Base-by-base conservation (phyloP, 2,888 invertebrate species). In the Ryuthela nishihirai region DNA sequence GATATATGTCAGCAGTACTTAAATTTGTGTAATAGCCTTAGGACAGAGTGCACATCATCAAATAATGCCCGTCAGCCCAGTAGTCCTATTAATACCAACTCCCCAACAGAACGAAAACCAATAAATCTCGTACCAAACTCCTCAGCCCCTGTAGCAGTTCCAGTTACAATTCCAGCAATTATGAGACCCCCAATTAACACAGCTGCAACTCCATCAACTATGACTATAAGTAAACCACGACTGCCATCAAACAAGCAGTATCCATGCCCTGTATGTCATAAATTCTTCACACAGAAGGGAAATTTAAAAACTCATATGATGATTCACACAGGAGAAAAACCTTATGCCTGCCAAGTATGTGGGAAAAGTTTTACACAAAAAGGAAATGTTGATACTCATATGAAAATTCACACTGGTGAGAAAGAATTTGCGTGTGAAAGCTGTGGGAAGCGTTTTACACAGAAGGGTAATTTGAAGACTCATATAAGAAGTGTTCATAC, bases 261-360 rank as follows among this genome's bases (percentile, higher is more conserved):
- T 38, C 65, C 65, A 2, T 68, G 68, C 46, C 67, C 66, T 21
- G 64, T 67, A 24, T 68, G 68, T 48, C 61, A 67, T 47, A 65
- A 64, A 50, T 50, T 54, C 34, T 68, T 68, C 24, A 68, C 68
- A 32, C 68, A 68, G 44, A 68, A 68, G 55, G 68, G 68, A 36
- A 68, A 68, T 54, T 58, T 68, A 3, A 68, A 68, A 40, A 68
- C 68, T 20, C 68, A 68, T 48, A 66, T 67, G 66, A 67, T 68
- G 67, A 68, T 67, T 18, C 68, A 68, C 41, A 66, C 67, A 12
- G 68, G 68, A 4, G 67, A 68, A 41, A 67, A 67, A 41, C 68
- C 68, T 26, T 68, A 65, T 46, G 60, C 62, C 12, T 68, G 68
- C 40, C 67, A 67, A 32, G 64, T 67, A 25, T 63, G 68, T 46